Base-by-base conservation (phyloP, 2,113 vertebrate species). In the Gavialis gangeticus region DNA sequence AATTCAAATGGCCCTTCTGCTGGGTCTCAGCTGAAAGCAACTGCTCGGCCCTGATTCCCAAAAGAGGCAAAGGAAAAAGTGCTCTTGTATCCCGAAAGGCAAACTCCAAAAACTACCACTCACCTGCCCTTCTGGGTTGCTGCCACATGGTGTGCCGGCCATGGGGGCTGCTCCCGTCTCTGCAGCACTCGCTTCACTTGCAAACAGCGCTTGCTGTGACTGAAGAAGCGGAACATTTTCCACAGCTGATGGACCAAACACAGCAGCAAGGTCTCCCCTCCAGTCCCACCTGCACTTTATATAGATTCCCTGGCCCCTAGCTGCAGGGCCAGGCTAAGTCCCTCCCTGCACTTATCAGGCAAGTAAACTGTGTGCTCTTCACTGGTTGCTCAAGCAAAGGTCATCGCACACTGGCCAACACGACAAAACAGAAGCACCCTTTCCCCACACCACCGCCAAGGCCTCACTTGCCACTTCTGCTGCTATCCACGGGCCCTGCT, bases 181-280 rank as follows among this genome's bases (percentile, higher is more conserved):
- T 55, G 87, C 0, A 3, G 24, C 10, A 19, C 79, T 82, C 22
- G 34, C 62, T 77, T 96, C 1, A 84, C 24, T 24, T 88, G 96
- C 79, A 95, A 91, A 85, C 92, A 96, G 46, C 75, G 57, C 0
- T 62, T 95, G 0, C 92, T 88, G 0, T 96, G 96, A 67, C 95
- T 55, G 4, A 98, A 56, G 57, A 97, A 95, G 24, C 97, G 97
- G 91, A 98, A 91, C 98, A 98, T 98, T 77, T 77, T 97, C 5
- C 1, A n/a, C 12, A 1, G 56, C 55, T 24, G 10, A 37, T 10
- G 1, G 59, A 79, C 78, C 56, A 28, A 84, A 10, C 27, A 28
- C 28, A 2, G 57, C 4, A 11, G 89, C 84, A 84, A 1, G 84
- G 34, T 69, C 75, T n/a, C 82, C 17, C 0, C 55, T 0, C 0